These are phyloP conservation scores for Steinernema scapterisci DNA, from an alignment of 2,888 invertebrate species.

Conservation along the genomic window DNA sequence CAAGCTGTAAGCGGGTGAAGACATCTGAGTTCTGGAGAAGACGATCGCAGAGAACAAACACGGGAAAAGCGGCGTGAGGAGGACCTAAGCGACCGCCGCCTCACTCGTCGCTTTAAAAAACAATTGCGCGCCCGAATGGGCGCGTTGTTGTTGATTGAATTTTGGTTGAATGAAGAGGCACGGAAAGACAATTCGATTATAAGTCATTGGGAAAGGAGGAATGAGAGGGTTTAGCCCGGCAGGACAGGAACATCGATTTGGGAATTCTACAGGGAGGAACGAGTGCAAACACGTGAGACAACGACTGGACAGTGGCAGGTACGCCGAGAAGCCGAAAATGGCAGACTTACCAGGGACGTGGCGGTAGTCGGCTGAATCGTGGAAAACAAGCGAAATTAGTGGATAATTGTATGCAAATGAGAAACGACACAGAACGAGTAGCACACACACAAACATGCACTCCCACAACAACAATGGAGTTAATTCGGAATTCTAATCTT, in stretches of 20 bases:
- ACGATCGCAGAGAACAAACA: not conserved
- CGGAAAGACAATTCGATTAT: slow-evolving; percentile 30
- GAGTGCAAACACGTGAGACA: not conserved
- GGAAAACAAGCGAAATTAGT: slow-evolving; percentile 20
- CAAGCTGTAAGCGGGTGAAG: slow-evolving; percentile 3
- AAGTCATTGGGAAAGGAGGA: slow-evolving; percentile 28
- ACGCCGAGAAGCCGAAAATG: not conserved
- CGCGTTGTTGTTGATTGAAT: slow-evolving; percentile 32
- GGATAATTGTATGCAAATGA: slow-evolving; percentile 7
- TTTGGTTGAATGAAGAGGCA: slow-evolving; percentile 30
- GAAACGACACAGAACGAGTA: slow-evolving; percentile 39
- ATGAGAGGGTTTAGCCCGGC: not conserved
- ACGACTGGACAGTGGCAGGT: slow-evolving; percentile 1
- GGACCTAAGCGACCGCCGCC: not conserved
- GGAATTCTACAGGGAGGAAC: not conserved
- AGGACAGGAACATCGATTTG: not conserved
- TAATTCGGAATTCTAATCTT: not conserved
- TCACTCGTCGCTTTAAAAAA: slow-evolving; percentile 9
- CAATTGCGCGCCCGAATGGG: slow-evolving; percentile 29
- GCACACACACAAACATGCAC: slow-evolving; percentile 38
- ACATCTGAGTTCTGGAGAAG: not conserved
- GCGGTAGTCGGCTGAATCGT: slow-evolving; percentile 28
- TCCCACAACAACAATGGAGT: not conserved
- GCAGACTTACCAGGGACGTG: slow-evolving; percentile 17
- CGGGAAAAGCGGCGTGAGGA: not conserved